Percentiles rank a stretch among this genome's conserved stretches.
phyloP scores from a whole-genome alignment of 2,888 invertebrate genomes.

The Salpingus planirostris region DNA sequence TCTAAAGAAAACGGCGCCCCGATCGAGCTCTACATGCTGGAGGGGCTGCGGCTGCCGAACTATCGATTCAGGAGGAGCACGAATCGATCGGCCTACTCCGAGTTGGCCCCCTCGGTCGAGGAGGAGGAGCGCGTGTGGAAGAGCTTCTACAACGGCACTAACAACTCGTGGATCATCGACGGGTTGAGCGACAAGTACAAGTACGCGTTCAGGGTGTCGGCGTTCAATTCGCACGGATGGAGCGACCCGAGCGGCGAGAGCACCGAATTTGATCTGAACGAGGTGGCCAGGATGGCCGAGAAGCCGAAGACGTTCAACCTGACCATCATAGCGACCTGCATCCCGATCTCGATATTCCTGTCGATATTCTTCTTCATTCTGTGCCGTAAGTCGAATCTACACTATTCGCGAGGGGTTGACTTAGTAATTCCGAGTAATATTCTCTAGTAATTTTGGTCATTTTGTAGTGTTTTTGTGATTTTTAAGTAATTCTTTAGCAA shows the following conservation, averaged over 20 bases:
- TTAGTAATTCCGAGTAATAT: too few relatives aligned
- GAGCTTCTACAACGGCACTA: constrained; percentile 69
- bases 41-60: constrained; percentile 47
- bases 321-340: constrained; percentile 54
- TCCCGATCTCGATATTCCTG: constrained; percentile 47
- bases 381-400: constrained; percentile 43
- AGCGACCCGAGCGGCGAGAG: constrained; percentile 66
- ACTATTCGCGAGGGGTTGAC: too few relatives aligned
- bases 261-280: constrained; percentile 47
- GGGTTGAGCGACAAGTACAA: constrained; percentile 53
- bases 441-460: too few relatives aligned
- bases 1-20: constrained; percentile 69
- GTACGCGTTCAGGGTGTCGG: constrained; percentile 68
- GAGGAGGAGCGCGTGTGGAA: constrained; percentile 53
- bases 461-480: too few relatives aligned
- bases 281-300: constrained; percentile 42
- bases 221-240: constrained; percentile 74
- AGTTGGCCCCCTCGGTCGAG: constrained; percentile 46
- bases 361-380: constrained; percentile 42
- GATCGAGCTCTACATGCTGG: constrained; percentile 65
- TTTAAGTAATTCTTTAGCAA: too few relatives aligned
- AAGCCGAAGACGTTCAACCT: constrained; percentile 45
- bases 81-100: constrained; percentile 34
- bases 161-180: constrained; percentile 73
- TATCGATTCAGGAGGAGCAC: constrained; percentile 35